These are phyloP conservation scores for Euphonia xanthogaster DNA, from an alignment of 2,797 vertebrate genomes.

Conservation along the genomic window DNA sequence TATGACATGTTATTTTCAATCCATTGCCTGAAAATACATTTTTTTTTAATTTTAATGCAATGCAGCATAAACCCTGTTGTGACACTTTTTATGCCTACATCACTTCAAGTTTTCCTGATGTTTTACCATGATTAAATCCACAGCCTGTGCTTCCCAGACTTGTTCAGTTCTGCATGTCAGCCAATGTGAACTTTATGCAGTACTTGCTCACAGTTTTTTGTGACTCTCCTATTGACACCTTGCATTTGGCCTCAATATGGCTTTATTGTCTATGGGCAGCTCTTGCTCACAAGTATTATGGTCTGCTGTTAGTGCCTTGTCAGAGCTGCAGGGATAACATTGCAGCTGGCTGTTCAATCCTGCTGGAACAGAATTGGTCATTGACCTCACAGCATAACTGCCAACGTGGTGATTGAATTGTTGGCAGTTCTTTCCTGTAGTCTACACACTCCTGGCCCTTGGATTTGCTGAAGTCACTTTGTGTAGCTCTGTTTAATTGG, in stretches of 20 bases:
- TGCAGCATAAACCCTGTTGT: neutral
- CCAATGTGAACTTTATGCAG: neutral
- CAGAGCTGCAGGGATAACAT: neutral
- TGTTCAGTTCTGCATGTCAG: neutral
- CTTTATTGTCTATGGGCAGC: neutral
- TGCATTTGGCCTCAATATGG: neutral
- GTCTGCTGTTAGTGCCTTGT: neutral
- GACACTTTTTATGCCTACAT: neutral
- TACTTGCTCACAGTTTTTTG: neutral
- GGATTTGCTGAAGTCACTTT: neutral
- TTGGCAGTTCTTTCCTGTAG: neutral
- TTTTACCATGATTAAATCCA: neutral
- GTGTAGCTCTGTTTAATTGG: neutral
- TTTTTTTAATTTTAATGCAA: neutral
- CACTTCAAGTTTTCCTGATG: neutral
- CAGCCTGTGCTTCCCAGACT: neutral
- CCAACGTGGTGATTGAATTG: neutral
- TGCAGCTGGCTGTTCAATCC: neutral
- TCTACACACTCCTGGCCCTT: neutral
- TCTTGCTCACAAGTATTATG: neutral
- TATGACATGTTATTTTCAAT: neutral
- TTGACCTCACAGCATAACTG: neutral
- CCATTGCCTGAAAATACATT: neutral
- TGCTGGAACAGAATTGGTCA: conserved; percentile 13
- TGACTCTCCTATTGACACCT: neutral